Conservation (phyloP, 1,140 invertebrate genomes). For the Rhyzopertha dominica region DNA sequence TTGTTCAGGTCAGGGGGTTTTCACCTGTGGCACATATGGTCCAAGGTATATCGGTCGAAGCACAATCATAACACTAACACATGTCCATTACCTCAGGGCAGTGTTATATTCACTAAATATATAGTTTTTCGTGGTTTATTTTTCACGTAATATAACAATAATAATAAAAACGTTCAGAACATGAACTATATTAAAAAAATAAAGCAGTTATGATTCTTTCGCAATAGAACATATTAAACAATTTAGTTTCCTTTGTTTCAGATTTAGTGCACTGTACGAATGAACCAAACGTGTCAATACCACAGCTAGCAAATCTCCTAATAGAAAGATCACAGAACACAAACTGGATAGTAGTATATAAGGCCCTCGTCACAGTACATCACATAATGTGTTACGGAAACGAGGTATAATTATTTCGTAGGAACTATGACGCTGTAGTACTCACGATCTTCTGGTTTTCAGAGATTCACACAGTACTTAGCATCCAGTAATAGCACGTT, state of each 20-base stretch:
- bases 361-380: constrained; percentile 96
- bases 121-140: too few species aligned
- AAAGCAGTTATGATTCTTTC: constrained; percentile 1
- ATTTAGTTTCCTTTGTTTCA: constrained; percentile 56
- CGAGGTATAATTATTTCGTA: constrained; percentile 65
- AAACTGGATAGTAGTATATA: constrained; percentile 99
- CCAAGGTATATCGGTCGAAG: too few species aligned
- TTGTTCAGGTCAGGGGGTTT: too few species aligned
- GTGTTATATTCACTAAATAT: too few species aligned
- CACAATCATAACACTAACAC: too few species aligned
- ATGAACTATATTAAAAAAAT: not conserved
- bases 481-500: constrained; percentile 99
- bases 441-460: constrained; percentile 47
- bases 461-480: constrained; percentile 99
- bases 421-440: constrained; percentile 3
- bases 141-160: too few species aligned
- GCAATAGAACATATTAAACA: not conserved
- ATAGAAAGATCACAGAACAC: constrained; percentile 96
- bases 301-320: constrained; percentile 95
- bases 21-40: too few species aligned
- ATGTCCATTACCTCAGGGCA: too few species aligned
- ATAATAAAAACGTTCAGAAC: too few species aligned
- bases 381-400: constrained; percentile 99
- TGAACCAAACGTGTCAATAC: constrained; percentile 99
- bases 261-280: constrained; percentile 99